A percentile compares a stretch with the other conserved stretches of the same genome.
Conservation (phyloP, 2,113 vertebrate species). For the Macquaria ambigua region DNA sequence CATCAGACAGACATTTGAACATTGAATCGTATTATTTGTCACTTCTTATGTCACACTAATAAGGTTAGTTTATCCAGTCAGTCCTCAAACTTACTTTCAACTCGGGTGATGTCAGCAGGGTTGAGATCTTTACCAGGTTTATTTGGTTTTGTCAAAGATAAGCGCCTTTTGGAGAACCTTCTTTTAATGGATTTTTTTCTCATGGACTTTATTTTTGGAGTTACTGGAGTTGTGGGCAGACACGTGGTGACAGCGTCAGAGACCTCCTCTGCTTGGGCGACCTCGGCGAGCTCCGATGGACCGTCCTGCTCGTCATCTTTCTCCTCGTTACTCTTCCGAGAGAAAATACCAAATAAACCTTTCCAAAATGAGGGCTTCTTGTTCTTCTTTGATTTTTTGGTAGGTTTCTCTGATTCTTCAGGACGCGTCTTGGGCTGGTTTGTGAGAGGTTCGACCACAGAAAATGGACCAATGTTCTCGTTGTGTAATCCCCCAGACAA, state of each 20-base stretch:
- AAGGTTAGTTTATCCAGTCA: accelerated
- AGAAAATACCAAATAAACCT: slow-evolving; percentile 80
- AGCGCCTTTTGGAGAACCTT: slow-evolving; percentile 72
- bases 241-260: slow-evolving; percentile 7
- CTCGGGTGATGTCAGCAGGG: slow-evolving; percentile 51
- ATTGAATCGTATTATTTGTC: neutral
- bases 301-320: slow-evolving; percentile 79
- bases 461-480: accelerated
- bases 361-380: slow-evolving; percentile 84
- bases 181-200: slow-evolving; percentile 72
- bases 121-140: slow-evolving; percentile 28
- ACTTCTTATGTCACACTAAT: neutral
- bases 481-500: neutral
- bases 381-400: slow-evolving; percentile 74
- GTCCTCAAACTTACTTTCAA: slow-evolving; percentile 64
- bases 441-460: accelerated
- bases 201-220: slow-evolving; percentile 33
- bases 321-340: slow-evolving; percentile 82
- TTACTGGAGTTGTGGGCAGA: slow-evolving; percentile 27
- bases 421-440: neutral
- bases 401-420: slow-evolving; percentile 21
- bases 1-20: neutral
- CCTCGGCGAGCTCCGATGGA: neutral
- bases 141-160: slow-evolving; percentile 63
- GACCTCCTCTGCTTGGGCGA: neutral